phyloP scores from a whole-genome alignment of 1,140 invertebrate species.

The Drosophila mojavensis region DNA sequence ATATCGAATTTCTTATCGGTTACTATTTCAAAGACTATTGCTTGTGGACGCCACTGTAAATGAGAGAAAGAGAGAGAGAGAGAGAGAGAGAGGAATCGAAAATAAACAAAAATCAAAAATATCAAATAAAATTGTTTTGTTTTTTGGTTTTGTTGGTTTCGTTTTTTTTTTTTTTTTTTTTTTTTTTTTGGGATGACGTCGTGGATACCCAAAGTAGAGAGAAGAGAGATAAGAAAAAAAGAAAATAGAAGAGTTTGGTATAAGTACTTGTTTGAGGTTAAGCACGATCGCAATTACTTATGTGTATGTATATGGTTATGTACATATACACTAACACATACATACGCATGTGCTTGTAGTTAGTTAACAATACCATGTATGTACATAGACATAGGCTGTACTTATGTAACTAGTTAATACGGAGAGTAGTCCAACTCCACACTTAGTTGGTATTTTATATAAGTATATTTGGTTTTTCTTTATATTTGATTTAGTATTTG shows the following conservation, averaged over 20 bases:
- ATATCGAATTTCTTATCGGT: constrained; percentile 99
- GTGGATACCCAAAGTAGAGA: constrained; percentile 59
- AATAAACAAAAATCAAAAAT: constrained; percentile 9
- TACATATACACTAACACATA: constrained; percentile 1
- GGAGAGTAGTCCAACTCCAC: not conserved
- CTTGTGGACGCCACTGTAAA: constrained; percentile 96
- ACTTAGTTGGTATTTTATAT: constrained; percentile 16
- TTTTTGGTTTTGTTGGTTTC: too few species aligned
- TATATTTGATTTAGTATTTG: not conserved
- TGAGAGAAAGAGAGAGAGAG: constrained; percentile 6
- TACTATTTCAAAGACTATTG: constrained; percentile 97
- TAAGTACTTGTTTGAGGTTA: constrained; percentile 71
- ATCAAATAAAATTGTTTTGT: not conserved
- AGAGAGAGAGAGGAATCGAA: constrained; percentile 17
- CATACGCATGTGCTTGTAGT: constrained; percentile 4
- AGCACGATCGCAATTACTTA: constrained; percentile 52
- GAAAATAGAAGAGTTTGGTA: constrained; percentile 77
- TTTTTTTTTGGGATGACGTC: not conserved
- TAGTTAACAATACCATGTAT: constrained; percentile 17
- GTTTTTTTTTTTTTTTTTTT: too few species aligned
- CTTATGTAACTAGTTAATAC: constrained; percentile 26
- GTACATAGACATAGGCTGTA: constrained; percentile 34
- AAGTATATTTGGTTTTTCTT: not conserved
- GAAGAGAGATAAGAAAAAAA: constrained; percentile 76
- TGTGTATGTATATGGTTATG: constrained; percentile 11